A percentile compares a stretch with the other conserved stretches of the same genome.
These are phyloP conservation scores for Pantala flavescens DNA, from an alignment of 1,140 invertebrate genomes.

Conservation along the genomic window DNA sequence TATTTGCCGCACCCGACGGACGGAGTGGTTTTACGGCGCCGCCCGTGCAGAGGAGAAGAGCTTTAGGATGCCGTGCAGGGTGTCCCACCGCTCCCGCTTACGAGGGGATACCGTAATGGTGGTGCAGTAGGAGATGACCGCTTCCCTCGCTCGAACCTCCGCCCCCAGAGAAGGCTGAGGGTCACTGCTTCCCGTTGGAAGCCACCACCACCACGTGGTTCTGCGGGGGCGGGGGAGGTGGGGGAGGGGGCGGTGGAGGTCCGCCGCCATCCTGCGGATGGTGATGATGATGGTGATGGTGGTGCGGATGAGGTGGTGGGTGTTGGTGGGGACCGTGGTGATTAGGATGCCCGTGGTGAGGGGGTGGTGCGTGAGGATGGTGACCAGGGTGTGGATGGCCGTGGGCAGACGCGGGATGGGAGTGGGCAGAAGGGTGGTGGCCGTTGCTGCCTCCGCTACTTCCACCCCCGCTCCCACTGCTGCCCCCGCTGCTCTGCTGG, in stretches of 20 bases:
- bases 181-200: constrained; percentile 69
- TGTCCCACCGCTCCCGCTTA: constrained; percentile 22
- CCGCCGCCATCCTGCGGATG: constrained; percentile 52
- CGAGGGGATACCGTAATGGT: constrained; percentile 49
- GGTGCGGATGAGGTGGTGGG: neutral
- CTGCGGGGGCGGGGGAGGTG: constrained; percentile 49
- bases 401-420: constrained; percentile 29
- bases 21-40: neutral
- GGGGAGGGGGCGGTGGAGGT: constrained; percentile 46
- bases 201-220: constrained; percentile 50
- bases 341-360: constrained; percentile 37
- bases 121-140: constrained; percentile 36
- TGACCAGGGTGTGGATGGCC: constrained; percentile 46
- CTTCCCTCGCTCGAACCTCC: constrained; percentile 32
- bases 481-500: constrained; percentile 39
- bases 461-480: constrained; percentile 20
- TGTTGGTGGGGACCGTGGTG: constrained; percentile 25
- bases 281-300: constrained; percentile 42
- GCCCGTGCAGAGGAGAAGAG: neutral
- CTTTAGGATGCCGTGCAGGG: neutral
- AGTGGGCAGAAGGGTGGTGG: constrained; percentile 11
- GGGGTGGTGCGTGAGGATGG: constrained; percentile 16
- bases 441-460: constrained; percentile 14
- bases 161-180: constrained; percentile 68
- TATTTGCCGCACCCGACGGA: neutral